Evolutionary conservation across 2,797 vertebrate genomes (phyloP), one percentile per base, ranked within the genome.

Genomic region (Thalassophryne amazonica): DNA sequence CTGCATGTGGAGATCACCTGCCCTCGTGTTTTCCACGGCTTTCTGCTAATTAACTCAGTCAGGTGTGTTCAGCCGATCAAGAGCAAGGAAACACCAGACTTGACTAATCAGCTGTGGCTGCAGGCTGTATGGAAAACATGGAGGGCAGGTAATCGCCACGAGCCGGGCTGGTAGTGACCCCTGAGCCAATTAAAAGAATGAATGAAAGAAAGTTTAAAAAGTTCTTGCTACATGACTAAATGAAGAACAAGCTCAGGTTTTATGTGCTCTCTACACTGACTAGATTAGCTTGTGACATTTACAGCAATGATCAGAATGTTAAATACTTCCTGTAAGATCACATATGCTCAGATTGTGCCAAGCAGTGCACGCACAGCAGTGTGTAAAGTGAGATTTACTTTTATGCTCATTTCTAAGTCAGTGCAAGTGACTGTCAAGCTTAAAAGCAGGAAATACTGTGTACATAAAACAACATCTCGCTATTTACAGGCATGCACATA

Each of bases 171-270:
- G n/a, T n/a, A n/a, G n/a, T n/a, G n/a, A n/a, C n/a, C n/a, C n/a
- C n/a, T n/a, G n/a, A n/a, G n/a, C n/a, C n/a, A n/a, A n/a, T n/a
- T n/a, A n/a, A n/a, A n/a, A n/a, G n/a, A n/a, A n/a, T n/a, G n/a
- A n/a, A n/a, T n/a, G n/a, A n/a, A n/a, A n/a, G n/a, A n/a, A n/a
- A n/a, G n/a, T n/a, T n/a, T n/a, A 61, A 51, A 4, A 42, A 43
- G 67, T 61, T 12, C 56, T 28, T 77, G 86, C 85, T 88, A 86
- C 83, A 83, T 81, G 24, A 65, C 53, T 60, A 42, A n/a, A 68
- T 49, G 49, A 73, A 42, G 41, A 66, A 62, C 57, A 45, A 60
- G 50, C 15, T 52, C 23, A 41, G 19, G 47, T 61, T 37, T 15
- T 19, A 33, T 62, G 67, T 43, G 59, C 43, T 54, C 54, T 47